phyloP scores from a whole-genome alignment of 1,140 invertebrate genomes.

The Rhynchophorus ferrugineus region DNA sequence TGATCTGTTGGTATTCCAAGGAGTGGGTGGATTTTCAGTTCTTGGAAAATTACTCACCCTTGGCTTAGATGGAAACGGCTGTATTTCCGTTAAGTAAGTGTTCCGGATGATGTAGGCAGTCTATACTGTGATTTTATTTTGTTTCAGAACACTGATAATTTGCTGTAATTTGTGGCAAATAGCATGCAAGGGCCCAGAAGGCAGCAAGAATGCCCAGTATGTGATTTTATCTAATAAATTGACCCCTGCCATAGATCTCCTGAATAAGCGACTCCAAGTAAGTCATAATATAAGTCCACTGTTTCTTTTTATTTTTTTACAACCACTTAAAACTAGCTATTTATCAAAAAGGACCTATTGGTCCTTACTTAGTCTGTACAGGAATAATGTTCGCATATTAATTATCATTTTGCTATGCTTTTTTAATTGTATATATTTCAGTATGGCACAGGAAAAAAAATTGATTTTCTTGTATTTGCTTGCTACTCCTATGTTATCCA shows the following conservation, averaged over 20 bases:
- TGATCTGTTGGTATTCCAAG: constrained; percentile 37
- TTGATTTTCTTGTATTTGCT: too few relatives aligned
- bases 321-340: too few relatives aligned
- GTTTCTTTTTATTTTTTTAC: too few relatives aligned
- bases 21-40: constrained; percentile 35
- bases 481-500: too few relatives aligned
- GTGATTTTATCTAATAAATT: constrained; percentile 66
- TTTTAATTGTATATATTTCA: too few relatives aligned
- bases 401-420: too few relatives aligned
- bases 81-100: constrained; percentile 52
- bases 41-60: constrained; percentile 37
- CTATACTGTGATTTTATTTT: background rate
- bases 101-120: too few relatives aligned
- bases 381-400: too few relatives aligned
- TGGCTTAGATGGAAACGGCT: constrained; percentile 36
- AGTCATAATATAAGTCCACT: constrained; percentile 37
- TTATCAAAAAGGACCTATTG: too few relatives aligned
- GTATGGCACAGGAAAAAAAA: too few relatives aligned
- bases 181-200: constrained; percentile 46
- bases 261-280: constrained; percentile 61
- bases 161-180: constrained; percentile 53
- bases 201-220: constrained; percentile 54
- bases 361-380: too few relatives aligned
- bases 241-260: constrained; percentile 56
- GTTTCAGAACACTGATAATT: constrained; percentile 53